A percentile compares a stretch with the other conserved stretches of the same genome.
These are phyloP conservation scores for Formica aserva DNA, from an alignment of 2,888 invertebrate species.

Conservation along the genomic window DNA sequence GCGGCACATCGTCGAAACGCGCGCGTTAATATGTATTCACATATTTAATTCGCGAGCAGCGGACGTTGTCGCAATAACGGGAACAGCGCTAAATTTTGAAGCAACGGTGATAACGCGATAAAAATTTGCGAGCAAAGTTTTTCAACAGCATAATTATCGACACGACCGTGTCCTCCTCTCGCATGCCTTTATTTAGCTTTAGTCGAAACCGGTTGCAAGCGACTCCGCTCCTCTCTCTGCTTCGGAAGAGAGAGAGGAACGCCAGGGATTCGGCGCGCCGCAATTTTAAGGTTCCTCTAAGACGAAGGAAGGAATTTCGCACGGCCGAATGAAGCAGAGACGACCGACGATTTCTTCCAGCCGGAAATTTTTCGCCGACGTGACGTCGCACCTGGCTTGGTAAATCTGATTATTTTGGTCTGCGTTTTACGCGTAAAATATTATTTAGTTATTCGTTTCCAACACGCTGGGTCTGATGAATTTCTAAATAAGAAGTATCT, in stretches of 20 bases:
- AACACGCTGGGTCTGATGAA: neutral
- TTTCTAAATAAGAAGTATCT: neutral
- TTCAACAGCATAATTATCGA: slow-evolving; percentile 68
- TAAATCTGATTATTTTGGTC: neutral
- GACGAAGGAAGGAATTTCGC: slow-evolving; percentile 71
- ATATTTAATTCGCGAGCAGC: neutral
- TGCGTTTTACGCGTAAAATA: neutral
- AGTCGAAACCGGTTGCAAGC: slow-evolving; percentile 80
- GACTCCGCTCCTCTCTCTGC: slow-evolving; percentile 61
- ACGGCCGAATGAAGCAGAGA: slow-evolving; percentile 45
- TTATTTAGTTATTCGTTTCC: neutral
- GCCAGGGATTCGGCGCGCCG: slow-evolving; percentile 66
- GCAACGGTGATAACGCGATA: slow-evolving; percentile 10
- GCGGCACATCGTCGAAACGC: neutral
- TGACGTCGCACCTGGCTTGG: neutral
- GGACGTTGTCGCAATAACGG: slow-evolving; percentile 1
- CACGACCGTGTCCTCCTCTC: slow-evolving; percentile 66
- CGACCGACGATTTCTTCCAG: slow-evolving; percentile 63
- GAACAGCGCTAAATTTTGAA: neutral
- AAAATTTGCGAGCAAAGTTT: slow-evolving; percentile 49
- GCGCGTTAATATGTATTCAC: neutral
- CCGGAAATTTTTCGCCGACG: slow-evolving; percentile 53
- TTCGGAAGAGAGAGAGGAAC: slow-evolving; percentile 30
- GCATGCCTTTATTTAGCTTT: slow-evolving; percentile 80
- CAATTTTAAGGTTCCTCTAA: slow-evolving; percentile 71